A percentile compares a stretch with the other conserved stretches of the same genome.
Conservation (phyloP, 2,797 vertebrate genomes). For the Cuniculus paca region DNA sequence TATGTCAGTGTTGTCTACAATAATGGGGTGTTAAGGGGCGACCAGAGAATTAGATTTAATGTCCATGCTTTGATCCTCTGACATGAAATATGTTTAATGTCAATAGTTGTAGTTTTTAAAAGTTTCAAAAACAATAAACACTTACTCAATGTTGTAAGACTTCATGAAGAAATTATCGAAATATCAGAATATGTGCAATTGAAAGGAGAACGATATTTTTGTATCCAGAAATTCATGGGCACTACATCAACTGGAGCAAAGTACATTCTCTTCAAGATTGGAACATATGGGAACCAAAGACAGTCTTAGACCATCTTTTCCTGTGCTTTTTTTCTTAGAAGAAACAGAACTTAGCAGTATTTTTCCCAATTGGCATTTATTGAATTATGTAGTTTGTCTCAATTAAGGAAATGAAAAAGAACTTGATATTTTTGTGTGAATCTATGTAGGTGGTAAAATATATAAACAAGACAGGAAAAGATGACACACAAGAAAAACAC, state of each 20-base stretch:
- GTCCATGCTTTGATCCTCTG: not conserved
- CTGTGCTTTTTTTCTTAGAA: constrained; percentile 68
- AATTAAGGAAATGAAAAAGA: constrained; percentile 87
- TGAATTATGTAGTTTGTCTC: constrained; percentile 78
- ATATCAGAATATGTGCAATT: not conserved
- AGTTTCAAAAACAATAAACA: not conserved
- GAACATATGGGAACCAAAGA: constrained; percentile 21
- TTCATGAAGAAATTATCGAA: not conserved
- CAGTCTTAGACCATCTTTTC: not conserved
- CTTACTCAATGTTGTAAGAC: constrained; percentile 13
- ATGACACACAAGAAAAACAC: constrained; percentile 80
- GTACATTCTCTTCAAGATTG: not conserved
- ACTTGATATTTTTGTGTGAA: constrained; percentile 82
- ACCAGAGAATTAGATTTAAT: not conserved
- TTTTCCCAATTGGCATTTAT: constrained; percentile 65
- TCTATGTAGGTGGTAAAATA: constrained; percentile 80
- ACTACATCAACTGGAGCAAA: not conserved
- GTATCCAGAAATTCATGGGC: not conserved
- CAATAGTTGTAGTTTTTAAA: constrained; percentile 8
- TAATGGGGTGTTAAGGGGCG: not conserved
- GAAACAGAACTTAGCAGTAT: constrained; percentile 57
- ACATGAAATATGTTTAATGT: not conserved
- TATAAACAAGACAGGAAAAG: constrained; percentile 84
- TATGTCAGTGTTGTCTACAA: not conserved
- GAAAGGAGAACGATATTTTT: constrained; percentile 10